These are phyloP conservation scores for Daktulosphaira vitifoliae DNA, from an alignment of 1,140 invertebrate genomes.

Conservation along the genomic window DNA sequence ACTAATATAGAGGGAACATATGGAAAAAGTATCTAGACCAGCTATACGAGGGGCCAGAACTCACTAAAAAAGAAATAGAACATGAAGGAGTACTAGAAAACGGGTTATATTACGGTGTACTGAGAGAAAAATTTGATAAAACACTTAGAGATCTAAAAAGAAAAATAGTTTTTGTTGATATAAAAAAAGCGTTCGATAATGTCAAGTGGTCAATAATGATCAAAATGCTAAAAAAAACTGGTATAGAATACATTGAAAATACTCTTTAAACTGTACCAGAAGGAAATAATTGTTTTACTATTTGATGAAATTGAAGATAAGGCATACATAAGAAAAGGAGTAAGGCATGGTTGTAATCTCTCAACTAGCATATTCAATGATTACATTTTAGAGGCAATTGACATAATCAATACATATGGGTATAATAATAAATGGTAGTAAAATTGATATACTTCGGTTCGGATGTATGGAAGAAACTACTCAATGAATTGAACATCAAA, in stretches of 20 bases:
- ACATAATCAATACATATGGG: neutral
- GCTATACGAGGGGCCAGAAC: neutral
- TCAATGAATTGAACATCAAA: no score
- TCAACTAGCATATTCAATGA: neutral
- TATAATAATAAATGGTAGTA: neutral
- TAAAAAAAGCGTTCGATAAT: no score
- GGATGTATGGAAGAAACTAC: no score
- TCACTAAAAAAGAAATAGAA: neutral
- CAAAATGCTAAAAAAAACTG: neutral
- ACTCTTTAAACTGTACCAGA: no score
- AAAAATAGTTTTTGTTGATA: neutral
- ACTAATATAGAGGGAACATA: no score
- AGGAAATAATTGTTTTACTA: neutral
- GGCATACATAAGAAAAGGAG: neutral
- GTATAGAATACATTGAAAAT: neutral
- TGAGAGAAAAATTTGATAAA: constrained; percentile 11
- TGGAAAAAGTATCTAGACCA: neutral
- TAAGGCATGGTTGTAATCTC: neutral
- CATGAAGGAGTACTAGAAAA: neutral
- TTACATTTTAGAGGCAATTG: neutral
- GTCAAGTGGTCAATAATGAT: neutral
- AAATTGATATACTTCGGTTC: no score
- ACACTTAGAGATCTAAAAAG: neutral
- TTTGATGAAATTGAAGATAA: neutral
- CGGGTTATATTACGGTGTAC: neutral